Conservation (phyloP, 2,888 invertebrate species). For the Strigamia transsilvanica region DNA sequence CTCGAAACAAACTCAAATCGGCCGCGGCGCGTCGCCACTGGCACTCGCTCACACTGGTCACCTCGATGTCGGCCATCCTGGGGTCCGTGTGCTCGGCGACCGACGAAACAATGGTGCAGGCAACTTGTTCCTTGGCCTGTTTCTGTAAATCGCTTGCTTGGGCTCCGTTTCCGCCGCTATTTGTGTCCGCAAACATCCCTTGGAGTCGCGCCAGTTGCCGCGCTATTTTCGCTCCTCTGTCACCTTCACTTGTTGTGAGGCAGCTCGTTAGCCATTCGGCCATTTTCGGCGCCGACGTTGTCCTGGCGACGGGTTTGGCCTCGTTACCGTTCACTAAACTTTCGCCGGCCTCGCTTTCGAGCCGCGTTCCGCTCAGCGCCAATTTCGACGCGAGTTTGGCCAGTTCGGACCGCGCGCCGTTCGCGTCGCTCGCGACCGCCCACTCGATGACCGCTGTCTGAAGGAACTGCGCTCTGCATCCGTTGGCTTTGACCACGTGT, state of each 20-base stretch:
- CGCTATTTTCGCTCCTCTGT: constrained; percentile 14
- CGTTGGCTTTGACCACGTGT: background rate
- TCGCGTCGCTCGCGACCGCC: background rate
- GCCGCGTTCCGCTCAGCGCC: background rate
- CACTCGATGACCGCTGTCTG: background rate
- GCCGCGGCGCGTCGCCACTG: background rate
- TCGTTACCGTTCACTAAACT: background rate
- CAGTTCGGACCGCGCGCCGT: background rate
- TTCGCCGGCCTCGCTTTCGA: background rate
- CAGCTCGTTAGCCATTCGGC: constrained; percentile 13
- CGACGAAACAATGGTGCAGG: background rate
- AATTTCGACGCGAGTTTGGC: background rate
- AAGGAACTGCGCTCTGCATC: background rate
- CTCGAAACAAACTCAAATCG: constrained; percentile 7
- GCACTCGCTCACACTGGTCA: constrained; percentile 6
- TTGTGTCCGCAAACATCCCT: constrained; percentile 10
- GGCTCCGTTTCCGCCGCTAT: constrained; percentile 9
- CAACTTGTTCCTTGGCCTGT: background rate
- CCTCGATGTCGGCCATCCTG: background rate
- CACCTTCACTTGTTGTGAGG: constrained; percentile 20
- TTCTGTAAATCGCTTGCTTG: background rate
- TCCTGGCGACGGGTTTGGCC: background rate
- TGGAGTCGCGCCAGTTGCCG: background rate
- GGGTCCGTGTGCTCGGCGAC: background rate
- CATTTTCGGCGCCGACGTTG: background rate